These are phyloP conservation scores for Geopemphigus sp. DNA, from an alignment of 1,140 invertebrate species.

Conservation along the genomic window DNA sequence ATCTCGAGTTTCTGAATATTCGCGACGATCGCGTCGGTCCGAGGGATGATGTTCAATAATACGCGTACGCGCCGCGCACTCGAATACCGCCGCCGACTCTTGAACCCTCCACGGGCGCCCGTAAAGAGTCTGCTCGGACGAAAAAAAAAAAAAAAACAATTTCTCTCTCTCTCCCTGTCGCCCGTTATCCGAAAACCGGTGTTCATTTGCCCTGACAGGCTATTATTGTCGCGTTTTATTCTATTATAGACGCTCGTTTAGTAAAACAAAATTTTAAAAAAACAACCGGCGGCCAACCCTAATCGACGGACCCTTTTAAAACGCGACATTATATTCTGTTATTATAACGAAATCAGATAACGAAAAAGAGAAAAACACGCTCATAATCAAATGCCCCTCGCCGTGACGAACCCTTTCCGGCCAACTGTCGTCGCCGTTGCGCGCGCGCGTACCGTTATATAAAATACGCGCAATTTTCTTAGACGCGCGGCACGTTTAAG, in stretches of 20 bases:
- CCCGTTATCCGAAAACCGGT: not conserved
- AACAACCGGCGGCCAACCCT: conserved; percentile 18
- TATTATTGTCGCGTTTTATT: conserved; percentile 36
- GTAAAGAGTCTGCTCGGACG: not conserved
- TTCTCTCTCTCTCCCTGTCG: not conserved
- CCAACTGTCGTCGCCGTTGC: conserved; percentile 30
- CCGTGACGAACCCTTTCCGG: conserved; percentile 31
- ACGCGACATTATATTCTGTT: conserved; percentile 44
- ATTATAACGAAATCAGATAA: conserved; percentile 49
- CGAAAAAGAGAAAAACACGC: conserved; percentile 30
- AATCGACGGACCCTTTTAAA: conserved; percentile 44
- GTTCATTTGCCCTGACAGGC: conserved; percentile 28
- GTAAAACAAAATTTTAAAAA: conserved; percentile 10
- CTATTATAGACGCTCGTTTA: conserved; percentile 23
- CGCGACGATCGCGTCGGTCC: no score
- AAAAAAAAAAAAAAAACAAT: conserved; percentile 11
- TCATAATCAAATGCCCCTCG: conserved; percentile 46
- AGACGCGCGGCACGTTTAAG: no score
- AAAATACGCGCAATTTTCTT: no score
- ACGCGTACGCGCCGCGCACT: not conserved
- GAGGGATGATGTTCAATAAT: no score
- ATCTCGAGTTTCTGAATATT: no score
- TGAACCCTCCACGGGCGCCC: conserved; percentile 17
- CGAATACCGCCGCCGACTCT: conserved; percentile 18
- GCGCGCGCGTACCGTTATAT: no score